phyloP scores from a whole-genome alignment of 2,113 vertebrate species.

The Xerus inauris region DNA sequence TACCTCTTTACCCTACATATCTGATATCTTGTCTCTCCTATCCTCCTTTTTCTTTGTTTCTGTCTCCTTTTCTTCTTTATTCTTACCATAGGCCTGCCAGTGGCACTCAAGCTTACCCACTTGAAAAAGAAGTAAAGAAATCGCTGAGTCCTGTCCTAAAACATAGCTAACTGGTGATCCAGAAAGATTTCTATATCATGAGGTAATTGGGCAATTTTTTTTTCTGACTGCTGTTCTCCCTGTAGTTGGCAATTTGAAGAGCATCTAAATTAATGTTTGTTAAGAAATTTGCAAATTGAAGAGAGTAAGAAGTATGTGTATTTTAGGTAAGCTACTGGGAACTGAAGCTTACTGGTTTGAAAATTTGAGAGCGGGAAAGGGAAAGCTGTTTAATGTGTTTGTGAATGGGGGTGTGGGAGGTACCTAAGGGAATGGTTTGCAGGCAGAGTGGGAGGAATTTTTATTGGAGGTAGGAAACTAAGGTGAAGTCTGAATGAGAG shows the following conservation, averaged over 20 bases:
- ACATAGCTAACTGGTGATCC: conserved; percentile 67
- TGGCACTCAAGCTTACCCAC: conserved; percentile 40
- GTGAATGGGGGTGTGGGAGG: conserved; percentile 27
- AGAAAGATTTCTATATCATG: conserved; percentile 68
- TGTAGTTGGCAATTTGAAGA: conserved; percentile 59
- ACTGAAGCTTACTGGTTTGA: conserved; percentile 61
- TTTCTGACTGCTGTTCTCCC: conserved; percentile 40
- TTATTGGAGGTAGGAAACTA: conserved; percentile 60
- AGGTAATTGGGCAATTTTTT: conserved; percentile 54
- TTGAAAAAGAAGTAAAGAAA: conserved; percentile 68
- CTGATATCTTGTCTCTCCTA: conserved; percentile 55
- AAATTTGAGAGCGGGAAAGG: conserved; percentile 66
- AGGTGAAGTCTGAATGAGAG: conserved; percentile 43
- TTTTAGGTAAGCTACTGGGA: conserved; percentile 65
- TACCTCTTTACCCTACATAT: conserved; percentile 29
- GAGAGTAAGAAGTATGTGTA: conserved; percentile 77
- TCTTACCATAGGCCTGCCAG: conserved; percentile 49
- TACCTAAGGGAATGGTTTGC: conserved; percentile 40
- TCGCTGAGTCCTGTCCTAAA: conserved; percentile 62
- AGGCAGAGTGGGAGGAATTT: conserved; percentile 58
- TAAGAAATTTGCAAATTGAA: conserved; percentile 66
- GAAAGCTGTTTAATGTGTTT: conserved; percentile 59
- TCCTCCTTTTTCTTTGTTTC: conserved; percentile 50
- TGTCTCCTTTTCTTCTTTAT: conserved; percentile 1
- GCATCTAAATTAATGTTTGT: conserved; percentile 51